Percentiles rank a stretch among this genome's conserved stretches.
phyloP scores from a whole-genome alignment of 2,113 vertebrate genomes.

The Syngnathus scovelli region DNA sequence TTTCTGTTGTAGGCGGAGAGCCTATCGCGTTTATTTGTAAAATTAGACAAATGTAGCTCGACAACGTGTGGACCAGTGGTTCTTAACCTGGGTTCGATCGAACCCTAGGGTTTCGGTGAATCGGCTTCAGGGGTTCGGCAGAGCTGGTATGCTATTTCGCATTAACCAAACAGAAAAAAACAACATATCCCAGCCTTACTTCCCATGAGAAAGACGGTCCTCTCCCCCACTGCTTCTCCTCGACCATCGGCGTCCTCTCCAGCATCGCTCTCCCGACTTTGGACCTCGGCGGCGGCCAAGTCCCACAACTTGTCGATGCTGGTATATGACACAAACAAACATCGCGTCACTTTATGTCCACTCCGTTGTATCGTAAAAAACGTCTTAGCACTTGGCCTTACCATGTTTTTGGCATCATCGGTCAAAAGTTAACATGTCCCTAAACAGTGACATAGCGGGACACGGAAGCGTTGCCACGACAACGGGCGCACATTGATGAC shows the following conservation, averaged over 20 bases:
- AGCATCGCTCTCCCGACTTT: constrained; percentile 54
- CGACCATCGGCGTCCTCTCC: constrained; percentile 19
- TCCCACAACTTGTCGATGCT: constrained; percentile 87
- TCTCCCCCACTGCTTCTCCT: constrained; percentile 67
- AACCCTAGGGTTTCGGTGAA: no score
- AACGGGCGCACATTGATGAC: constrained; percentile 59
- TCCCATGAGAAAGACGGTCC: constrained; percentile 84
- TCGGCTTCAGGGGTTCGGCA: no score
- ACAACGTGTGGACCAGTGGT: no score
- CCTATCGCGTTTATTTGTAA: constrained; percentile 59
- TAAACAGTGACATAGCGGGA: background rate
- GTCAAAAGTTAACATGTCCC: background rate
- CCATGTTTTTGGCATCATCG: constrained; percentile 65
- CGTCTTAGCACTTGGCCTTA: constrained; percentile 6
- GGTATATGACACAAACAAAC: constrained; percentile 19
- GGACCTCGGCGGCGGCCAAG: constrained; percentile 79
- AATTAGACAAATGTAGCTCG: background rate
- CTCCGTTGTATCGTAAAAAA: background rate
- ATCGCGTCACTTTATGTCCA: background rate
- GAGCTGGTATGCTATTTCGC: no score
- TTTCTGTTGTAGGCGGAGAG: constrained; percentile 75
- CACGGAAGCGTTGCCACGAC: constrained; percentile 53
- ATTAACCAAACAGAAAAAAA: background rate
- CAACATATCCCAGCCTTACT: constrained; percentile 83
- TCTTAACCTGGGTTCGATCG: no score